phyloP scores from a whole-genome alignment of 1,140 invertebrate species.

The Dendroctonus valens region DNA sequence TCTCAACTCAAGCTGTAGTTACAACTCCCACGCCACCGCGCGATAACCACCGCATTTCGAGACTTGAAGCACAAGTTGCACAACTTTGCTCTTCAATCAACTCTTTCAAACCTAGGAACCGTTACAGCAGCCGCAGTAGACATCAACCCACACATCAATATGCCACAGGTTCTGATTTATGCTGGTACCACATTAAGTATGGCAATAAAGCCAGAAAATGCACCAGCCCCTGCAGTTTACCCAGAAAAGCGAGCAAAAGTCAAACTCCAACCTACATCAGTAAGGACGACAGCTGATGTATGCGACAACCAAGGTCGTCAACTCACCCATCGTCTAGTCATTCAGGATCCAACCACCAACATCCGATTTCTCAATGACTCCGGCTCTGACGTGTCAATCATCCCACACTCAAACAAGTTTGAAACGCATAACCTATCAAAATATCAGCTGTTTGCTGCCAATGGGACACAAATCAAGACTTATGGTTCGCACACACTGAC shows the following conservation, averaged over 20 bases:
- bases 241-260: conserved; percentile 2
- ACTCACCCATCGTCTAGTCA: conserved; percentile 11
- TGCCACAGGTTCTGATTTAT: conserved; percentile 18
- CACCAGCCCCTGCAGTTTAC: conserved; percentile 15
- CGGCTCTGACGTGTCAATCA: conserved; percentile 12
- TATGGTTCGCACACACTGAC: conserved; percentile 15
- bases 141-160: not conserved
- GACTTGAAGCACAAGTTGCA: not conserved
- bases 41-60: not conserved
- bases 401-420: conserved; percentile 7
- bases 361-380: conserved; percentile 15
- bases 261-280: conserved; percentile 2
- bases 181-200: conserved; percentile 41
- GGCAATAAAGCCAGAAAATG: conserved; percentile 37
- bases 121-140: not conserved
- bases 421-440: not conserved
- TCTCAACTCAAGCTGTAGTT: too few species aligned
- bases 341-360: not conserved
- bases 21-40: too few species aligned
- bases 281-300: conserved; percentile 7
- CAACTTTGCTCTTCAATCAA: not conserved
- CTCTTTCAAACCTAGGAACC: not conserved
- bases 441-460: conserved; percentile 27
- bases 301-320: not conserved
- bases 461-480: conserved; percentile 10